Percentiles rank a stretch among this genome's conserved stretches.
Conservation (phyloP, 2,888 invertebrate species). For the Trachelus stipa region DNA sequence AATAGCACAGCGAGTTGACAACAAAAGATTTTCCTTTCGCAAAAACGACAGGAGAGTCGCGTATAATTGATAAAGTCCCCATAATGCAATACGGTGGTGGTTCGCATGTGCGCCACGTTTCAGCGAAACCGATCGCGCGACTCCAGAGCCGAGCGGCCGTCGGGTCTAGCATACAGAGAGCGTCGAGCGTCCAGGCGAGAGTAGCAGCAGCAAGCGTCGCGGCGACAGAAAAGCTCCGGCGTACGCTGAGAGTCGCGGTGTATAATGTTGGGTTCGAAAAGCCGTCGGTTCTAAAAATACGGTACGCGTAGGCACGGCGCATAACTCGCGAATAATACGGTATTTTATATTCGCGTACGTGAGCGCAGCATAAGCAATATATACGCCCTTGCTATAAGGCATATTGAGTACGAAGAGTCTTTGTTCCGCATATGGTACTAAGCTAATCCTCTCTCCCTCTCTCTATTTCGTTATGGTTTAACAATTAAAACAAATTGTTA, state of each 20-base stretch:
- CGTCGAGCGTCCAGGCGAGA: background rate
- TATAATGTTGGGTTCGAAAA: background rate
- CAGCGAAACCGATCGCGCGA: background rate
- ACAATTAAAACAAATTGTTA: background rate
- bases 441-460: background rate
- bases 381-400: background rate
- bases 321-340: conserved; percentile 52
- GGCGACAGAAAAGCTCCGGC: background rate
- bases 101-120: conserved; percentile 11
- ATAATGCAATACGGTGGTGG: background rate
- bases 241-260: background rate
- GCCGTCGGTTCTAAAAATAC: conserved; percentile 5
- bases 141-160: conserved; percentile 28
- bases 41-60: background rate
- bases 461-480: background rate
- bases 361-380: conserved; percentile 4
- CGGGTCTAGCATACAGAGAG: conserved; percentile 21
- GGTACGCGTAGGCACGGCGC: conserved; percentile 28
- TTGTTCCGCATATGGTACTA: background rate
- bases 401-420: background rate
- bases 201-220: background rate
- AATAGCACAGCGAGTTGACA: background rate
- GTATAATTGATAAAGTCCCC: background rate
- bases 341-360: conserved; percentile 34
- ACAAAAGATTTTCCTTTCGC: background rate